Evolutionary conservation across 2,888 invertebrate genomes (phyloP), one percentile per base, ranked within the genome.

Genomic region (Cerastis leucographa): DNA sequence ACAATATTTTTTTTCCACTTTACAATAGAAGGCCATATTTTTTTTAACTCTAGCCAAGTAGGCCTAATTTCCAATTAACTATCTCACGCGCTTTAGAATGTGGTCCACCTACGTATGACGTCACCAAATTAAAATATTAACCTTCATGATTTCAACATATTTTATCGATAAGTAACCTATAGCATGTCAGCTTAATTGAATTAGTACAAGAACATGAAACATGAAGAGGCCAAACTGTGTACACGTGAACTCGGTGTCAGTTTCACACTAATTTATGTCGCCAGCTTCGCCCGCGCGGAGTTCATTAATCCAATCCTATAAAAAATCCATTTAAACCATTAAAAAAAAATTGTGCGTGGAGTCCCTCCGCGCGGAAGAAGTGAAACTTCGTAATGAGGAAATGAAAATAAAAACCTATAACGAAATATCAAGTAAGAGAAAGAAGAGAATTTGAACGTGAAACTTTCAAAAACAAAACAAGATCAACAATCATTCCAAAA

Each of bases 71-170:
- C 40, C 7, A 35, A 71, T 25, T 22, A 14, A 71, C 49, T 14
- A 71, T 17, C 22, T 22, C 6, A 51, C 49, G 22, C 17, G 42
- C 12, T 12, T 22, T 2, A 42, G 71, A 56, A 74, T 46, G 35
- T 56, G 29, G 74, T 35, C 74, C 73, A 72, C 7, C 51, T 44
- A 74, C 7, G 17, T 54, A 42, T 73, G 29, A 72, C 29, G 54
- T 71, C 25, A 51, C 19, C 19, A n/a, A 73, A 22, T 29, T 73
- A 29, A 73, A 42, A 56, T 56, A 40, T 14, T 64, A 40, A 25
- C 11, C 14, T 25, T n/a, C 22, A n/a, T 29, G 40, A 56, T 46
- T 51, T 74, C 19, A 74, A 25, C 44, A 17, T 25, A 40, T 25
- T 49, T 22, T 35, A 12, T 44, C 51, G 51, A 35, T 44, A 65